Conservation (phyloP, 2,113 vertebrate species). For the Chamaetylas fuelleborni region DNA sequence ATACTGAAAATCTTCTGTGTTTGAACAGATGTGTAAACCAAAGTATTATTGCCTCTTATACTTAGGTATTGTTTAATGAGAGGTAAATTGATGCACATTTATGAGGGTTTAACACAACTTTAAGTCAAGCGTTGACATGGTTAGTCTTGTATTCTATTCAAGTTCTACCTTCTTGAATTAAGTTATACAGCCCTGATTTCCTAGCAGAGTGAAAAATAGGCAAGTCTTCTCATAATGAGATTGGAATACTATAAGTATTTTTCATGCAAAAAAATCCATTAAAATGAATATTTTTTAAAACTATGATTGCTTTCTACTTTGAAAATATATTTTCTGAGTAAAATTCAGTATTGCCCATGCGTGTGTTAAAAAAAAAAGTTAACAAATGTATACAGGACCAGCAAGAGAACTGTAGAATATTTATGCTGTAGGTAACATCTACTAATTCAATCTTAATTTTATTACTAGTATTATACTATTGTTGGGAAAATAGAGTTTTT, state of each 20-base stretch:
- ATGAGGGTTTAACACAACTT: neutral
- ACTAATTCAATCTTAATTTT: neutral
- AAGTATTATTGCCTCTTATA: constrained; percentile 26
- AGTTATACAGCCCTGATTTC: neutral
- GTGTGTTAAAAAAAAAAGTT: neutral
- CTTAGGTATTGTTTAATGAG: constrained; percentile 22
- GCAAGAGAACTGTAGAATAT: neutral
- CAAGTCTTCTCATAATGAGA: neutral
- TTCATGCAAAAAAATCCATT: neutral
- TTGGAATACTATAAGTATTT: neutral
- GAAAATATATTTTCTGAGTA: neutral
- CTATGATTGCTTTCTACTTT: neutral
- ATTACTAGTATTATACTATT: neutral
- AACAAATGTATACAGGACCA: neutral
- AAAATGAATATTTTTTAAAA: neutral
- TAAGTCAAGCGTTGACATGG: neutral
- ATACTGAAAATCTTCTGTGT: constrained; percentile 40
- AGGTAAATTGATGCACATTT: constrained; percentile 2
- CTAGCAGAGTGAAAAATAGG: neutral
- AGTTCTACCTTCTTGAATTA: neutral
- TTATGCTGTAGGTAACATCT: neutral
- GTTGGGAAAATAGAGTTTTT: neutral
- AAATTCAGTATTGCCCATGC: neutral
- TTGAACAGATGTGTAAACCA: constrained; percentile 66
- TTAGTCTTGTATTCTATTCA: neutral